Evolutionary conservation across 1,140 invertebrate species (phyloP).

Genomic region (Drosophila santomea): DNA sequence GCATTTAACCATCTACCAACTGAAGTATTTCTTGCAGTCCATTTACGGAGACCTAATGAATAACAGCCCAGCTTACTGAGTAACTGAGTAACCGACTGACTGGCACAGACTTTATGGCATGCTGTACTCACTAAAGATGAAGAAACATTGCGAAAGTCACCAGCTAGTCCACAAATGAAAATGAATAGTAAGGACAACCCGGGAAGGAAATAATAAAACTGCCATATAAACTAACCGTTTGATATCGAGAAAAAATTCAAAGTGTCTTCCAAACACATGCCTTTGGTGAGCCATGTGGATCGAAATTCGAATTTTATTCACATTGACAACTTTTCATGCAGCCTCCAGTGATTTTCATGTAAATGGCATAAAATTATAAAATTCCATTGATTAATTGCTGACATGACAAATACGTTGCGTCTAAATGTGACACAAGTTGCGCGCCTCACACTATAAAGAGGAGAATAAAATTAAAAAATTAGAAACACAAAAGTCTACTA

Average conservation of each 20-base stretch:
- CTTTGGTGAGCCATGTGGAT: background rate
- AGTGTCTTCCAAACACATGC: no score
- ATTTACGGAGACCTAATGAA: slow-evolving; percentile 67
- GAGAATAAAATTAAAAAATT: slow-evolving; percentile 36
- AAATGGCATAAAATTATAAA: slow-evolving; percentile 54
- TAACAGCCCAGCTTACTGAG: slow-evolving; percentile 52
- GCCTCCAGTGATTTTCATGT: slow-evolving; percentile 23
- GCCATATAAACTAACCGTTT: background rate
- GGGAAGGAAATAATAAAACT: slow-evolving; percentile 10
- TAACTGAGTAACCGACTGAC: slow-evolving; percentile 51
- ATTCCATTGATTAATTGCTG: slow-evolving; percentile 74
- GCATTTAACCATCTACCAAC: slow-evolving; percentile 67
- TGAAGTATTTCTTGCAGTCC: slow-evolving; percentile 61
- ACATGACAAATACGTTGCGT: slow-evolving; percentile 75
- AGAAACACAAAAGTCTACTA: slow-evolving; percentile 28
- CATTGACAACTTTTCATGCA: slow-evolving; percentile 8
- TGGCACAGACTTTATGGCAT: slow-evolving; percentile 48
- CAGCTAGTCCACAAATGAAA: slow-evolving; percentile 7
- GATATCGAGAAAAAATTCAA: no score
- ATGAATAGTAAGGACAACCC: slow-evolving; percentile 22
- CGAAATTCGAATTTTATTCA: slow-evolving; percentile 28
- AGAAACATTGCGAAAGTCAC: slow-evolving; percentile 33
- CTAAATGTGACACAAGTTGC: slow-evolving; percentile 76
- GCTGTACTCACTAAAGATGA: slow-evolving; percentile 44
- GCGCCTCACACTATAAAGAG: slow-evolving; percentile 31